Conservation (phyloP, 92 coral and sea anemone species). For the Desmophyllum pertusum region DNA sequence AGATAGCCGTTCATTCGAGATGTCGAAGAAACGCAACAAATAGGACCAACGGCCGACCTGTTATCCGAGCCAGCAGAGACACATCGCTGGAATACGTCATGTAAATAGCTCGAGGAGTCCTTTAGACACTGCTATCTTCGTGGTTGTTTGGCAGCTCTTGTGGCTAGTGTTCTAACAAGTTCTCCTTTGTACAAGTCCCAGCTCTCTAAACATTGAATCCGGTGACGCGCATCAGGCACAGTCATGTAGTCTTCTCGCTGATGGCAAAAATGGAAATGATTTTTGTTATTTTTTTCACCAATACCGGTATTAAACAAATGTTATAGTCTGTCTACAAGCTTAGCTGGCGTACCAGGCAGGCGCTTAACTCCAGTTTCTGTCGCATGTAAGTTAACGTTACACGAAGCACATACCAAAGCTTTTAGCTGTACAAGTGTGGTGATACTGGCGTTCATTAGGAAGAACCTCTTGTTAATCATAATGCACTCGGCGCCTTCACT, state of each 20-base stretch:
- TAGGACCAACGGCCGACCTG: conserved; percentile 56
- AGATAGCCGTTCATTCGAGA: not conserved
- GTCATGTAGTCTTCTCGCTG: conserved; percentile 87
- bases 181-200: conserved; percentile 87
- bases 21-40: conserved; percentile 22
- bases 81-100: not conserved
- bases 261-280: not conserved
- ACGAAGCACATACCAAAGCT: conserved; percentile 71
- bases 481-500: conserved; percentile 94
- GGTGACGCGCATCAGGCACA: conserved; percentile 79
- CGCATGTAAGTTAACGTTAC: not conserved
- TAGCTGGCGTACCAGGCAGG: not conserved
- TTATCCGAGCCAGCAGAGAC: conserved; percentile 58
- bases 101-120: conserved; percentile 10
- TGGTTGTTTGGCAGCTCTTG: conserved; percentile 30
- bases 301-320: not conserved
- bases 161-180: conserved; percentile 63
- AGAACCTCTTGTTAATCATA: conserved; percentile 85
- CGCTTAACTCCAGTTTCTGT: not conserved
- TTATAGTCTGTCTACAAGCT: not conserved
- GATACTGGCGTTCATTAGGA: conserved; percentile 78
- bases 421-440: conserved; percentile 83
- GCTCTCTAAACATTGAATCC: conserved; percentile 81
- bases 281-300: not conserved
- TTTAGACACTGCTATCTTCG: conserved; percentile 12